phyloP scores from a whole-genome alignment of 1,140 invertebrate genomes.

The Hycleus phaleratus region DNA sequence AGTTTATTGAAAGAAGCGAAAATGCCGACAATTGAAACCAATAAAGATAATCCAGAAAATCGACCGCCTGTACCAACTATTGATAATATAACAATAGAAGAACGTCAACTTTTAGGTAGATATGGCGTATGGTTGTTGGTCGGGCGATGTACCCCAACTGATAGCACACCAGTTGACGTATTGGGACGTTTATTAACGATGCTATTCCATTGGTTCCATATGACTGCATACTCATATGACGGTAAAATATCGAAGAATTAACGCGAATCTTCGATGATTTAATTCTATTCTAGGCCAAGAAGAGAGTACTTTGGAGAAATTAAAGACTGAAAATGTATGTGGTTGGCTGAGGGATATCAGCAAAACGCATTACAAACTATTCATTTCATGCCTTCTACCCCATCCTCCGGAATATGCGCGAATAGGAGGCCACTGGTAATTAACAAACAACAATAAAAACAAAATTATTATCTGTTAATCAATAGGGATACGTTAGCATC shows the following conservation, averaged over 20 bases:
- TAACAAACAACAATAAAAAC: background rate
- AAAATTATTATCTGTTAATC: conserved; percentile 18
- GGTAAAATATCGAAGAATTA: conserved; percentile 47
- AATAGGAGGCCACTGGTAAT: conserved; percentile 88
- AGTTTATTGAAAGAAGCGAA: conserved; percentile 73
- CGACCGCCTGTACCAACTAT: conserved; percentile 35
- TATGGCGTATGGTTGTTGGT: conserved; percentile 97
- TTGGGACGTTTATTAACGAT: conserved; percentile 88
- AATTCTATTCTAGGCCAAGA: conserved; percentile 56
- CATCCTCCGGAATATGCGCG: conserved; percentile 83
- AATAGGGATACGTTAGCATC: conserved; percentile 78
- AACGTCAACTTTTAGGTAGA: conserved; percentile 82
- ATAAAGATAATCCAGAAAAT: conserved; percentile 32
- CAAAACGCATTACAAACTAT: conserved; percentile 80
- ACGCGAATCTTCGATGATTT: too few species aligned
- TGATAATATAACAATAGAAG: conserved; percentile 62
- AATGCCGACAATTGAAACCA: conserved; percentile 54
- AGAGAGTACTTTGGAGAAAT: conserved; percentile 78
- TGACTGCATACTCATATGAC: conserved; percentile 92
- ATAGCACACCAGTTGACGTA: conserved; percentile 78
- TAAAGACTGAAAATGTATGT: conserved; percentile 91
- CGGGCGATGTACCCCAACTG: conserved; percentile 81
- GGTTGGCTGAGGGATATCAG: conserved; percentile 83
- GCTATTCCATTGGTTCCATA: conserved; percentile 99
- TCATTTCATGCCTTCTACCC: conserved; percentile 74